Percentiles rank a stretch among this genome's conserved stretches.
These are phyloP conservation scores for Acanthopagrus latus DNA, from an alignment of 2,797 vertebrate species.

Conservation along the genomic window DNA sequence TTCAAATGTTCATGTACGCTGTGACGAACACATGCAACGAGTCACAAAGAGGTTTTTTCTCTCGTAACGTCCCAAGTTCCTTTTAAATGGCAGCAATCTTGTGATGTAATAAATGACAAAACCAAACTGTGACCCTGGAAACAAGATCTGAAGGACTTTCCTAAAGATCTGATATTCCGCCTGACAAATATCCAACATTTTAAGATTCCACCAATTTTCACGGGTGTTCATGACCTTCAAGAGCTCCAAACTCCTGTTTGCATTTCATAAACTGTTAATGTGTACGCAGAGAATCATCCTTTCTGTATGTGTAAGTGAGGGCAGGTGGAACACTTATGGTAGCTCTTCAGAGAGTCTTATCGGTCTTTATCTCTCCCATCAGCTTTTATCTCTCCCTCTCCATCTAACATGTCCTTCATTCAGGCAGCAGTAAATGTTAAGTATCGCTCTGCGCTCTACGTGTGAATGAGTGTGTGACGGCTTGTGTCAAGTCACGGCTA, in stretches of 20 bases:
- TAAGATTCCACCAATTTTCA: too few relatives aligned
- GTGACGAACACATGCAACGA: too few relatives aligned
- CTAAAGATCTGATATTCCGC: too few relatives aligned
- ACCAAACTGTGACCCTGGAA: too few relatives aligned
- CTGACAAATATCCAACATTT: too few relatives aligned
- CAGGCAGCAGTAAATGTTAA: conserved; percentile 45
- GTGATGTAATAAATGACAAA: too few relatives aligned
- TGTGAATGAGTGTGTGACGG: conserved; percentile 26
- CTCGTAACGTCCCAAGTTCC: too few relatives aligned
- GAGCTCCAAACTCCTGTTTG: neutral
- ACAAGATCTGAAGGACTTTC: too few relatives aligned
- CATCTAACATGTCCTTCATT: conserved; percentile 41
- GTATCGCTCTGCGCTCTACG: conserved; percentile 29
- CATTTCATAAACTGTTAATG: neutral
- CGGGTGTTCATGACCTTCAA: neutral
- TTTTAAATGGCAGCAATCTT: too few relatives aligned
- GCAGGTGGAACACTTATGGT: conserved; percentile 5
- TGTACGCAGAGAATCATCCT: neutral
- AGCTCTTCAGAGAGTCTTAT: conserved; percentile 51
- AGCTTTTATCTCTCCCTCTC: conserved; percentile 50
- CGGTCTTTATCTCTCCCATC: conserved; percentile 52
- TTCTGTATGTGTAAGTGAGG: conserved; percentile 2
- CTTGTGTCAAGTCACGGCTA: neutral
- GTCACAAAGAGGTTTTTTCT: too few relatives aligned
- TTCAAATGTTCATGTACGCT: too few relatives aligned